A percentile compares a stretch with the other conserved stretches of the same genome.
Evolutionary conservation across 2,888 invertebrate species (phyloP).

Genomic region (Sicus ferrugineus): DNA sequence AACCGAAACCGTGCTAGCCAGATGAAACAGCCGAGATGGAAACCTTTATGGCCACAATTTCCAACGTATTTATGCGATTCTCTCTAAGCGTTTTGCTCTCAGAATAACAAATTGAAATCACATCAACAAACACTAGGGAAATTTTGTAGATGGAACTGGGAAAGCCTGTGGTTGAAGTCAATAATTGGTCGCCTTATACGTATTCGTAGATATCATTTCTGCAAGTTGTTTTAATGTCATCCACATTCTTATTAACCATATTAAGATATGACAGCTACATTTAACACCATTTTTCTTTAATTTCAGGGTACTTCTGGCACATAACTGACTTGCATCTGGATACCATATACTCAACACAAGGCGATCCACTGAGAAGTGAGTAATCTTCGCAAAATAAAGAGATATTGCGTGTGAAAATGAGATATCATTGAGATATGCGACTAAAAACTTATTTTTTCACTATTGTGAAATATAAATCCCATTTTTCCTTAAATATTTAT

Average conservation of each 20-base stretch:
- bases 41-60: background rate
- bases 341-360: constrained; percentile 79
- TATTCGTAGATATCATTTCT: too few relatives aligned
- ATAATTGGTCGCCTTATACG: too few relatives aligned
- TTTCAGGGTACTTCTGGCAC: constrained; percentile 95
- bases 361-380: constrained; percentile 80
- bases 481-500: too few relatives aligned
- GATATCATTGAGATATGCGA: too few relatives aligned
- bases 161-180: too few relatives aligned
- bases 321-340: constrained; percentile 94
- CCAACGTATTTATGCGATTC: constrained; percentile 15
- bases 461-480: too few relatives aligned
- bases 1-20: background rate
- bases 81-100: constrained; percentile 5
- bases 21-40: background rate
- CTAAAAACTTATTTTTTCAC: too few relatives aligned
- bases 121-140: background rate
- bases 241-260: too few relatives aligned
- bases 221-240: too few relatives aligned
- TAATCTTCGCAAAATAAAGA: too few relatives aligned
- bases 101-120: constrained; percentile 7
- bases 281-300: constrained; percentile 56
- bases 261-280: too few relatives aligned
- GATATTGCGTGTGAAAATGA: too few relatives aligned
- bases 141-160: background rate